A percentile compares a stretch with the other conserved stretches of the same genome.
Conservation (phyloP, 1,140 invertebrate species). For the Ips nitidus region DNA sequence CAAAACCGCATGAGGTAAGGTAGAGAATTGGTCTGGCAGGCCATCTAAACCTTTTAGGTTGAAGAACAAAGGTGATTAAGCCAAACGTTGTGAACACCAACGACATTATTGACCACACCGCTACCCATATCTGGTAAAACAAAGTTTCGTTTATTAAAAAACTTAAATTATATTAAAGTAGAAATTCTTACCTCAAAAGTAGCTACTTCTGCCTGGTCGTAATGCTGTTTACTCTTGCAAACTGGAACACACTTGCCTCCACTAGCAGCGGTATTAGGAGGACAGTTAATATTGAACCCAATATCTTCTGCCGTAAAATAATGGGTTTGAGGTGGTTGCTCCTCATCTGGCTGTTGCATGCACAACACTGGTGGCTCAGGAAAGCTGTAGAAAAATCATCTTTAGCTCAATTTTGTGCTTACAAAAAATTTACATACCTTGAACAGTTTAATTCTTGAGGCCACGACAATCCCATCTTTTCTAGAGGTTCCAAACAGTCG, state of each 20-base stretch:
- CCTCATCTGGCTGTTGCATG: conserved; percentile 45
- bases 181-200: conserved; percentile 33
- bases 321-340: conserved; percentile 24
- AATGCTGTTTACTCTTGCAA: conserved; percentile 29
- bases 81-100: conserved; percentile 83
- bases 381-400: conserved; percentile 53
- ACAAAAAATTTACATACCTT: conserved; percentile 52
- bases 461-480: conserved; percentile 70
- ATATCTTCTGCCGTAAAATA: conserved; percentile 34
- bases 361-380: conserved; percentile 48
- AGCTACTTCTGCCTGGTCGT: conserved; percentile 25
- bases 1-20: conserved; percentile 80
- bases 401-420: background rate
- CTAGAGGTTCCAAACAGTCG: conserved; percentile 76
- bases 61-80: conserved; percentile 85
- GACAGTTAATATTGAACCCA: conserved; percentile 34
- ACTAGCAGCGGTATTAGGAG: conserved; percentile 29
- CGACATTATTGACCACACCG: conserved; percentile 81
- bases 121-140: conserved; percentile 77
- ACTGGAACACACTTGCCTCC: conserved; percentile 52
- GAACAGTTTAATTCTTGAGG: conserved; percentile 77
- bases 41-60: conserved; percentile 78
- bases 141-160: conserved; percentile 9
- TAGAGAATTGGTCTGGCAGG: conserved; percentile 86
- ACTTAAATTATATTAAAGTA: background rate